phyloP scores from a whole-genome alignment of 2,888 invertebrate genomes.

The Trimorus sp. region DNA sequence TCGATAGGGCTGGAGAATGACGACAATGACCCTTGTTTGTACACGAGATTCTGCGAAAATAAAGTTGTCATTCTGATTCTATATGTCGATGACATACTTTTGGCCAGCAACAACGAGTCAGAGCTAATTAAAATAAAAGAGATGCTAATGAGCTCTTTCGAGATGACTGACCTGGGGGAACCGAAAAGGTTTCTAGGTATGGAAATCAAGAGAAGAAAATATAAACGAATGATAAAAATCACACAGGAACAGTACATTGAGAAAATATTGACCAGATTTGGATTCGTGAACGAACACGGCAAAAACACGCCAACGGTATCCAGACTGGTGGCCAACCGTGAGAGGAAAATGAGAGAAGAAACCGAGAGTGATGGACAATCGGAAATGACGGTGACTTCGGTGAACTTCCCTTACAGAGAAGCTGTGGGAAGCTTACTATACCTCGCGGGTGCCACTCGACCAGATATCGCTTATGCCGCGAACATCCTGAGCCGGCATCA shows the following conservation, averaged over 20 bases:
- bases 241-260: constrained; percentile 2
- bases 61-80: not conserved
- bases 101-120: not conserved
- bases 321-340: constrained; percentile 18
- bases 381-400: constrained; percentile 4
- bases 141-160: not conserved
- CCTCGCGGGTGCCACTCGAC: constrained; percentile 10
- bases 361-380: constrained; percentile 4
- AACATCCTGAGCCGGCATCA: not conserved
- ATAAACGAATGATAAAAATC: constrained; percentile 1
- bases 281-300: constrained; percentile 18
- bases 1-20: not conserved
- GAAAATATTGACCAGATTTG: constrained; percentile 3
- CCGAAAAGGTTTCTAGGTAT: not conserved
- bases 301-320: constrained; percentile 51
- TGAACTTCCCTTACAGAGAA: constrained; percentile 5
- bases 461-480: constrained; percentile 1
- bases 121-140: not conserved
- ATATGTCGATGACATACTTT: not conserved
- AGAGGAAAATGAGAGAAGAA: constrained; percentile 22
- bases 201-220: not conserved
- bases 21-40: constrained; percentile 4
- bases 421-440: constrained; percentile 8
- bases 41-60: constrained; percentile 1
- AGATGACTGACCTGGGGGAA: not conserved